Evolutionary conservation across 1,140 invertebrate species (phyloP), one percentile per base, ranked within the genome.

Genomic region (Meloidogyne exigua): DNA sequence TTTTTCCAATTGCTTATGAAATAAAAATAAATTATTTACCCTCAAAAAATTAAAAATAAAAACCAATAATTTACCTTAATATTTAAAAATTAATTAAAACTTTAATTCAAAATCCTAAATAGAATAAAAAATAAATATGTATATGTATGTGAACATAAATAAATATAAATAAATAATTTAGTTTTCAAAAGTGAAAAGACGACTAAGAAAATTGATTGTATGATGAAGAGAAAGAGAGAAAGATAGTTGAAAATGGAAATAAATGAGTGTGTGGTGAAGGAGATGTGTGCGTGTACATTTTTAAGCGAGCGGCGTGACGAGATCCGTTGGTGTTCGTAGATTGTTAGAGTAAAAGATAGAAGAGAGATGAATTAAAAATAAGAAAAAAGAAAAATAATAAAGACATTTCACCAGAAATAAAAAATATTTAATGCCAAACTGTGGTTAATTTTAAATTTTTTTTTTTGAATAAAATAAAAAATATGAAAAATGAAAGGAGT

Each of bases 161-260:
- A 44, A 15, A 44, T 44, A 44, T 44, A 57, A 57, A 49, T 18
- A 49, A 57, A 57, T 57, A 57, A 57, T n/a, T n/a, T 57, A 57
- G 49, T 57, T 57, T 49, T 57, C 49, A 57, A 57, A 57, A 57
- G 49, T 57, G 49, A 57, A 57, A 57, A 57, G n/a, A 57, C n/a
- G 49, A n/a, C 18, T 57, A 57, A 57, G 49, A 57, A 57, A 44
- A 57, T 57, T 57, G 49, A 57, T 57, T 57, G 18, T 57, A n/a
- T n/a, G 44, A 18, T 18, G 44, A 49, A 49, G 44, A 49, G 44
- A 49, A 9, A 57, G 36, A 39, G 36, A 57, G 49, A 18, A 7
- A n/a, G 49, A 57, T 13, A 49, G 13, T 49, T 13, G 44, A 49
- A 15, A 15, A 49, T n/a, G n/a, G n/a, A n/a, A n/a, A n/a, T n/a